phyloP scores from a whole-genome alignment of 2,113 vertebrate species.

The Agelaius tricolor region DNA sequence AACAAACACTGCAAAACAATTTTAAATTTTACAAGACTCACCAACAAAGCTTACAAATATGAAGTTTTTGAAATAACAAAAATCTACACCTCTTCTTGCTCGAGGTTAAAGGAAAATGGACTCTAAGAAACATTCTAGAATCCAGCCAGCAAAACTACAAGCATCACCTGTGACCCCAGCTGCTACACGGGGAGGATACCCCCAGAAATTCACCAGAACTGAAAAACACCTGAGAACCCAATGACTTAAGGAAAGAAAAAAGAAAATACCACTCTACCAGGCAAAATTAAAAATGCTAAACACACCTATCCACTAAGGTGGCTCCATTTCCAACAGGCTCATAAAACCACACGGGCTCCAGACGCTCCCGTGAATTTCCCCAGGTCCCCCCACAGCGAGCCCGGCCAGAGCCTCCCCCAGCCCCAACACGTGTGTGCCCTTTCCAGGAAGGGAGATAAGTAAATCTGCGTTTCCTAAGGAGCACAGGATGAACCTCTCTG shows the following conservation, averaged over 20 bases:
- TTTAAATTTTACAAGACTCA: conserved; percentile 41
- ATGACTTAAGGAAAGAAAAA: fast-evolving
- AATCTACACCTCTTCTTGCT: neutral
- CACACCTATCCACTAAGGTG: neutral
- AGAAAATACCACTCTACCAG: neutral
- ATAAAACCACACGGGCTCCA: fast-evolving
- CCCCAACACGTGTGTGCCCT: fast-evolving
- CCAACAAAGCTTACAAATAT: neutral
- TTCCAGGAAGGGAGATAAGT: neutral
- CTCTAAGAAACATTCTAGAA: neutral
- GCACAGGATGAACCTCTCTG: neutral
- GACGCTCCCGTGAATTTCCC: fast-evolving
- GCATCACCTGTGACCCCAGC: fast-evolving
- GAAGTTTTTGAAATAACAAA: neutral
- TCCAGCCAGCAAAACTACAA: neutral
- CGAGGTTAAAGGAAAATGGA: neutral
- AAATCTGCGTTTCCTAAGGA: neutral
- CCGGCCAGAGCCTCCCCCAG: neutral
- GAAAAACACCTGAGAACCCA: neutral
- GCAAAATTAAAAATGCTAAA: neutral
- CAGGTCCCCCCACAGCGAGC: fast-evolving
- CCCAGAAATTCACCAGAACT: neutral
- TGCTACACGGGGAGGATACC: fast-evolving
- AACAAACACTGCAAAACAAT: conserved; percentile 64
- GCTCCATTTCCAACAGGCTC: neutral